These are phyloP conservation scores for Drosophila setosimentum DNA, from an alignment of 2,888 invertebrate species.

Conservation along the genomic window DNA sequence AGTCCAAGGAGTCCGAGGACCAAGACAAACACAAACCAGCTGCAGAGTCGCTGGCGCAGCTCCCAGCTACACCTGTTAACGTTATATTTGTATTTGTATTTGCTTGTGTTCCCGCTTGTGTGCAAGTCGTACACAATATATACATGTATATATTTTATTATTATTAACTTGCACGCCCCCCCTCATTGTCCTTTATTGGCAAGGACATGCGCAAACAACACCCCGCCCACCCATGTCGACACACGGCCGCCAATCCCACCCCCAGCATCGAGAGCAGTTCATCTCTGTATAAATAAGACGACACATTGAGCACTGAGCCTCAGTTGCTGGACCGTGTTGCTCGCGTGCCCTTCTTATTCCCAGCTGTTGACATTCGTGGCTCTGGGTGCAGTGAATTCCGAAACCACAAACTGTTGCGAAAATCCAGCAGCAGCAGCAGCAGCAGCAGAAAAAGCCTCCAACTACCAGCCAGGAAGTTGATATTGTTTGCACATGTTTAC, in stretches of 20 bases:
- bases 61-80: constrained; percentile 68
- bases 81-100: constrained; percentile 78
- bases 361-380: constrained; percentile 21
- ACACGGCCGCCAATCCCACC: constrained; percentile 23
- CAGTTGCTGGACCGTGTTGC: constrained; percentile 73
- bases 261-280: constrained; percentile 30
- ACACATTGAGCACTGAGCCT: constrained; percentile 62
- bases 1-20: constrained; percentile 5
- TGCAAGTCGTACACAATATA: constrained; percentile 10
- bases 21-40: constrained; percentile 70
- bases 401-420: constrained; percentile 48
- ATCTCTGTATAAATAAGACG: constrained; percentile 78
- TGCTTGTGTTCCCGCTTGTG: constrained; percentile 25
- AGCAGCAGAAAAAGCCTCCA: constrained; percentile 11
- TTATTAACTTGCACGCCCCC: constrained; percentile 32
- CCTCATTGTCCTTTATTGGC: constrained; percentile 29
- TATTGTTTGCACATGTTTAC: constrained; percentile 28
- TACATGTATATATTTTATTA: constrained; percentile 53
- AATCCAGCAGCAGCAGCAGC: background rate
- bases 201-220: constrained; percentile 79
- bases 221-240: constrained; percentile 35
- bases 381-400: constrained; percentile 1
- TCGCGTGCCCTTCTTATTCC: constrained; percentile 52
- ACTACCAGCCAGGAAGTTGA: constrained; percentile 13
- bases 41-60: constrained; percentile 58